Percentiles rank a stretch among this genome's conserved stretches.
phyloP scores from a whole-genome alignment of 2,113 vertebrate species.

The Periophthalmus modestus region DNA sequence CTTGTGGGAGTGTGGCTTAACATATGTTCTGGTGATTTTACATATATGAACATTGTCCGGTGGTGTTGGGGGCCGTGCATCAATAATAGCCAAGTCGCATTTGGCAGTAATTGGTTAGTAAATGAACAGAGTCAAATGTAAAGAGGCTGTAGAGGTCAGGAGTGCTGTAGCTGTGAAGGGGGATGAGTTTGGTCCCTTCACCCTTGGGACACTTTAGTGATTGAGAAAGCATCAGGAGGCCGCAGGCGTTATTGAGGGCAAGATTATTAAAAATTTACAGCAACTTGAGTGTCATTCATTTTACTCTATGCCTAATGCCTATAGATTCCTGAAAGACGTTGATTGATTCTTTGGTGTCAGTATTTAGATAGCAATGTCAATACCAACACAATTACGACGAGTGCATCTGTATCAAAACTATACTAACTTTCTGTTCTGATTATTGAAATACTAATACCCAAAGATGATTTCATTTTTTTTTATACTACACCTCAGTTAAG shows the following conservation, averaged over 20 bases:
- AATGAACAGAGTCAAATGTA: constrained; percentile 64
- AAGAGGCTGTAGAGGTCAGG: constrained; percentile 56
- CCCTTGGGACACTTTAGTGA: constrained; percentile 33
- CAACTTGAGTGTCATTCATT: constrained; percentile 1
- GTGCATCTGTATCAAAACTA: not conserved
- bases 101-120: constrained; percentile 70
- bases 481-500: no score
- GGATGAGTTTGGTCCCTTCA: constrained; percentile 28
- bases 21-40: constrained; percentile 37
- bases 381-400: not conserved
- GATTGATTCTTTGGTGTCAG: not conserved
- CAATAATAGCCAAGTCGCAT: constrained; percentile 46
- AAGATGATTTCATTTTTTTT: not conserved
- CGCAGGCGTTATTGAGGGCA: not conserved
- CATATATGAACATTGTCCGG: constrained; percentile 2
- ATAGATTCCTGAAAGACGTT: not conserved
- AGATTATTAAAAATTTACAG: constrained; percentile 2
- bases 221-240: constrained; percentile 9
- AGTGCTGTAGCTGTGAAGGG: constrained; percentile 36
- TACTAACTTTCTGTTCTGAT: not conserved
- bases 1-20: constrained; percentile 30
- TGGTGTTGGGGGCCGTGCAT: constrained; percentile 35
- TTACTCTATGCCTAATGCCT: not conserved
- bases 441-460: not conserved
- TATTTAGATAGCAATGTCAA: not conserved